Conservation (phyloP, 2,797 vertebrate genomes). For the Spinus pinus region DNA sequence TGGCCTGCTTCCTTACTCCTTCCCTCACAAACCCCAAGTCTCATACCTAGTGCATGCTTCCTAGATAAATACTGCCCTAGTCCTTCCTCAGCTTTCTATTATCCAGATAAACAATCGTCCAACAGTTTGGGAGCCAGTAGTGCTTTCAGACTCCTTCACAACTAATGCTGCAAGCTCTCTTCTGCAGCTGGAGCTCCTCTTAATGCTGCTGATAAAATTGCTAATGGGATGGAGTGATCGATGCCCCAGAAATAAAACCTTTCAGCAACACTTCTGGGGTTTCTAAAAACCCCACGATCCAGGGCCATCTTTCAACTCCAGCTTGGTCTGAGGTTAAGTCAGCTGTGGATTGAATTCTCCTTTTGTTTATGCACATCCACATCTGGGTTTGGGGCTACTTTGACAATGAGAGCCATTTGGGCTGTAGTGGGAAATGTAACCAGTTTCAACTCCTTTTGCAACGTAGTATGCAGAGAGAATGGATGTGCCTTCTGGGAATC, state of each 20-base stretch:
- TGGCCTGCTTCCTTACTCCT: not conserved
- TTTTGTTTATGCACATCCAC: not conserved
- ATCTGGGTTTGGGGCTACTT: not conserved
- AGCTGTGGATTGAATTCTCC: not conserved
- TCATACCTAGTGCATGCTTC: not conserved
- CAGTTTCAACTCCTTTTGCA: not conserved
- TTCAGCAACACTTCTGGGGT: not conserved
- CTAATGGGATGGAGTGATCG: not conserved
- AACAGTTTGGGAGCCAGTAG: not conserved
- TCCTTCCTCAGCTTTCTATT: not conserved
- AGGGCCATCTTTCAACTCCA: not conserved
- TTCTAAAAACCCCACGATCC: not conserved
- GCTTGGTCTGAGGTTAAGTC: not conserved
- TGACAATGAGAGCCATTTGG: not conserved
- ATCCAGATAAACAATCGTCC: not conserved
- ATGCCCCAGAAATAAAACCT: not conserved
- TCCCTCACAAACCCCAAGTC: not conserved
- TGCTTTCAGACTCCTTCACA: not conserved
- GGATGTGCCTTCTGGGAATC: not conserved
- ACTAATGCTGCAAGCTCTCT: not conserved
- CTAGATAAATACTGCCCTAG: not conserved
- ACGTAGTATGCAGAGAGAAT: not conserved
- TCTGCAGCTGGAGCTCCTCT: not conserved
- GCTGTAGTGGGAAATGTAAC: not conserved
- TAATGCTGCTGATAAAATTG: not conserved